Conservation (phyloP, 2,797 vertebrate genomes). For the Dallia pectoralis region DNA sequence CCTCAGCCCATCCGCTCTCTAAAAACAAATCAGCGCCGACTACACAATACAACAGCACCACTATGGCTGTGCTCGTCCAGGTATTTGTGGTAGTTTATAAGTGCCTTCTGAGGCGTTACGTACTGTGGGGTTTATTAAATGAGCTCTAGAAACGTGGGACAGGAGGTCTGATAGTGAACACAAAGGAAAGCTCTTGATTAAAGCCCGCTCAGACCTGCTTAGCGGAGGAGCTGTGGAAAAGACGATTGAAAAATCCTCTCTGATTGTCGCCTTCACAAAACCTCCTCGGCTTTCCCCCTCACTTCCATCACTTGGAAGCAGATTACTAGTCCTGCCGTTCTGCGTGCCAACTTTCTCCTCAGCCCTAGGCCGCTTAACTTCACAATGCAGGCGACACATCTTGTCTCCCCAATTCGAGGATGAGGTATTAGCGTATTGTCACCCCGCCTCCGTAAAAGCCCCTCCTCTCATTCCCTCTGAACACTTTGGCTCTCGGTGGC, state of each 20-base stretch:
- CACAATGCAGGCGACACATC: slow-evolving; percentile 63
- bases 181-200: slow-evolving; percentile 72
- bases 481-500: slow-evolving; percentile 41
- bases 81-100: slow-evolving; percentile 2
- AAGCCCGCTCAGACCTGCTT: slow-evolving; percentile 71
- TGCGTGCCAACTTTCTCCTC: slow-evolving; percentile 55
- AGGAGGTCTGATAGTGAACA: slow-evolving; percentile 65
- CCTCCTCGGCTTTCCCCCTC: slow-evolving; percentile 34
- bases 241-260: slow-evolving; percentile 39
- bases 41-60: neutral
- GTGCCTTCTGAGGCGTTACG: slow-evolving; percentile 35
- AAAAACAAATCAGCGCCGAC: neutral
- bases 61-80: slow-evolving; percentile 5
- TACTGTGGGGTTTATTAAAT: slow-evolving; percentile 65
- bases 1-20: neutral
- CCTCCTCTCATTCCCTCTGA: slow-evolving; percentile 40
- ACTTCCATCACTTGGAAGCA: slow-evolving; percentile 47
- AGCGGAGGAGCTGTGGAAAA: slow-evolving; percentile 61
- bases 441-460: slow-evolving; percentile 41
- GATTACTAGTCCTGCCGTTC: slow-evolving; percentile 65
- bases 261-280: slow-evolving; percentile 65
- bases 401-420: slow-evolving; percentile 42
- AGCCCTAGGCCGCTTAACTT: slow-evolving; percentile 71
- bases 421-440: slow-evolving; percentile 59
- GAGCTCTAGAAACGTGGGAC: slow-evolving; percentile 57